phyloP scores from a whole-genome alignment of 2,888 invertebrate genomes.

The Nemapogon koenigi region DNA sequence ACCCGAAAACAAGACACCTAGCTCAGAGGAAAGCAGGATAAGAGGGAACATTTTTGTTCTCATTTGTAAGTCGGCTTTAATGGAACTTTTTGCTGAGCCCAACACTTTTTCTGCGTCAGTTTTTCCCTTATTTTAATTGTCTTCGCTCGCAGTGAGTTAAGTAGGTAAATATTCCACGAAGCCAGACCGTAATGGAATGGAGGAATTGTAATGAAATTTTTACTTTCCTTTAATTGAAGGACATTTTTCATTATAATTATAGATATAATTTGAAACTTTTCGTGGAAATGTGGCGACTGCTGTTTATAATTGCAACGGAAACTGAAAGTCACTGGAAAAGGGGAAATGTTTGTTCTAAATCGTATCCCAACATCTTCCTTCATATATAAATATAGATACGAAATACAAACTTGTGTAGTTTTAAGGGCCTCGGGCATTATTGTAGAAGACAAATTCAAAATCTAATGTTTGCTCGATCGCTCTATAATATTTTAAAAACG shows the following conservation, averaged over 20 bases:
- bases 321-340: too few species aligned
- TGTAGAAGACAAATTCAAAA: too few species aligned
- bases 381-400: too few species aligned
- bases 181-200: constrained; percentile 4
- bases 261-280: constrained; percentile 7
- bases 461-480: too few species aligned
- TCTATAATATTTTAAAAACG: too few species aligned
- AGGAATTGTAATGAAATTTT: constrained; percentile 8
- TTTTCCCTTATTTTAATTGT: constrained; percentile 51
- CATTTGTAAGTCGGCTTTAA: constrained; percentile 53
- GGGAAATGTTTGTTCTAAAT: too few species aligned
- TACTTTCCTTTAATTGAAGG: constrained; percentile 8
- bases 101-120: constrained; percentile 46
- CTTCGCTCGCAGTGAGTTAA: constrained; percentile 21
- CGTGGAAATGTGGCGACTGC: constrained; percentile 3
- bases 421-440: too few species aligned
- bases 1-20: too few species aligned
- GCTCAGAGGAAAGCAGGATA: constrained; percentile 35
- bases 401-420: too few species aligned
- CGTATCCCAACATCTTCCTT: too few species aligned
- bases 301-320: constrained; percentile 7
- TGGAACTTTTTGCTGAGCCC: constrained; percentile 46
- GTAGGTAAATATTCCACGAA: constrained; percentile 8
- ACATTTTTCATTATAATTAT: constrained; percentile 9
- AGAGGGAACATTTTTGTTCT: constrained; percentile 28